These are phyloP conservation scores for Fundulus diaphanus DNA, from an alignment of 2,797 vertebrate species.

Conservation along the genomic window DNA sequence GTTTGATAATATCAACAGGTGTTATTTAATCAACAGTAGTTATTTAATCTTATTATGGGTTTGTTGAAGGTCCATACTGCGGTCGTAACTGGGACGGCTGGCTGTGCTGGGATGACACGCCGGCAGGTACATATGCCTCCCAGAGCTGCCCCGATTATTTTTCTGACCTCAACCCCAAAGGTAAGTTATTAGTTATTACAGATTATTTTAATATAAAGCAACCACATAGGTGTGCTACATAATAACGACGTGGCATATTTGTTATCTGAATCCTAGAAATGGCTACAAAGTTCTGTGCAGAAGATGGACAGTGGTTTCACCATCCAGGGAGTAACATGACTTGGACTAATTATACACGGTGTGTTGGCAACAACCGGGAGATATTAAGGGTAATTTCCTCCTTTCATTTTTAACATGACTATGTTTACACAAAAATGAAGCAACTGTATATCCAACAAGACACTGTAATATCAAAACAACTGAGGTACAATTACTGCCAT, in stretches of 20 bases:
- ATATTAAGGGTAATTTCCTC: constrained; percentile 83
- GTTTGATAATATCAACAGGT: neutral
- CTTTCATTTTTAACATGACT: neutral
- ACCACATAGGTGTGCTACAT: neutral
- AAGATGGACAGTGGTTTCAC: constrained; percentile 89
- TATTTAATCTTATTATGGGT: constrained; percentile 5
- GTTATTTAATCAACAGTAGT: neutral
- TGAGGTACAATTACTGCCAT: neutral
- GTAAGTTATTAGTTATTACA: constrained; percentile 65
- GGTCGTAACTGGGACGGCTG: constrained; percentile 94
- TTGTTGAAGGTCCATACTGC: constrained; percentile 83
- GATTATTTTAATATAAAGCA: neutral
- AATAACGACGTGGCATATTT: neutral
- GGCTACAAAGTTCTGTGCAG: constrained; percentile 89
- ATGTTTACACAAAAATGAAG: neutral
- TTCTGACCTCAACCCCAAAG: constrained; percentile 86
- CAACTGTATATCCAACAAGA: neutral
- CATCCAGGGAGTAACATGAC: constrained; percentile 89
- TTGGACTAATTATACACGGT: constrained; percentile 94
- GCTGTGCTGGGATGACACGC: constrained; percentile 93
- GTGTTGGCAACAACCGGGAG: constrained; percentile 85
- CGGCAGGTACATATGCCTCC: constrained; percentile 78
- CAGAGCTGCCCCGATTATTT: constrained; percentile 92
- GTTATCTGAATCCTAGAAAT: constrained; percentile 77
- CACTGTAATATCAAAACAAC: neutral